Evolutionary conservation across 1,140 invertebrate species (phyloP).

Genomic region (Drosophila baimaii): DNA sequence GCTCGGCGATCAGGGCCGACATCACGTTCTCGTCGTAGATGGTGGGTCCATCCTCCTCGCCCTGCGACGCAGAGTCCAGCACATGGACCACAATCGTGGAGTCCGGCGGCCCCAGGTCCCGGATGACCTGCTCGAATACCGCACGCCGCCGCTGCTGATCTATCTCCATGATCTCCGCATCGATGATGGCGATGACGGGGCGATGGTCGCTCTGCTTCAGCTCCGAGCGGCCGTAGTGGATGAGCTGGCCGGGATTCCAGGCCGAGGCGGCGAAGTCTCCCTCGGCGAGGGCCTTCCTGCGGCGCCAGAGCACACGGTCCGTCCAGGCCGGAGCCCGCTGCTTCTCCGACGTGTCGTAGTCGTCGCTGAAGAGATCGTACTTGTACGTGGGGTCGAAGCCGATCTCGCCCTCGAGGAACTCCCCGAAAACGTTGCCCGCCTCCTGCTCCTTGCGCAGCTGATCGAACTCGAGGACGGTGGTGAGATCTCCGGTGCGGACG

Average conservation of each 20-base stretch:
- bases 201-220: conserved; percentile 99
- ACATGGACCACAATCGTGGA: conserved; percentile 94
- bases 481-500: conserved; percentile 91
- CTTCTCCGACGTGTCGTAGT: conserved; percentile 99
- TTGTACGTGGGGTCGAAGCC: conserved; percentile 99
- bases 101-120: conserved; percentile 96
- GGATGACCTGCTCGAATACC: conserved; percentile 93
- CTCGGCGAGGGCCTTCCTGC: conserved; percentile 89
- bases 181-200: conserved; percentile 95
- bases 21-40: conserved; percentile 85
- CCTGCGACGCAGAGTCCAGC: conserved; percentile 64
- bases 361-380: conserved; percentile 99
- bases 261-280: conserved; percentile 85
- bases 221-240: conserved; percentile 95
- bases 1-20: conserved; percentile 76
- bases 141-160: conserved; percentile 88
- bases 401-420: conserved; percentile 96
- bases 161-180: conserved; percentile 93
- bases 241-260: conserved; percentile 91
- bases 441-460: conserved; percentile 94
- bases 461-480: conserved; percentile 92
- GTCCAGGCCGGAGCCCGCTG: conserved; percentile 98
- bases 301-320: conserved; percentile 96
- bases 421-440: conserved; percentile 95
- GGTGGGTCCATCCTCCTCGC: conserved; percentile 84